Evolutionary conservation across 1,140 invertebrate genomes (phyloP), one percentile per base, ranked within the genome.

Genomic region (Neodiprion pinetum): DNA sequence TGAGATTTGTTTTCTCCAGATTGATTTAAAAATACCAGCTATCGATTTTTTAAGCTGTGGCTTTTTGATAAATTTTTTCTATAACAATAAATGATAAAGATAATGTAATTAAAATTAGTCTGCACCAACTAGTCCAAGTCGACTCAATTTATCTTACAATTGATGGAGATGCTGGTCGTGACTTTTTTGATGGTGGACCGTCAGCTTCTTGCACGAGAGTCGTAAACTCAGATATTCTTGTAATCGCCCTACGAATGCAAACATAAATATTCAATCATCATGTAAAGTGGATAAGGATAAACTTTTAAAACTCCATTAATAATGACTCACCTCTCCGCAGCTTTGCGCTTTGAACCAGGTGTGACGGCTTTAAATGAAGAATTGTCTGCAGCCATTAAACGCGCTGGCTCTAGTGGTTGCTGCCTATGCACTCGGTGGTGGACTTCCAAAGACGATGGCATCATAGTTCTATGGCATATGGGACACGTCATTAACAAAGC

Each of bases 401-500:
- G 21, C 74, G 71, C 61, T 70, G 67, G 28, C 23, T 72, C 78
- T n/a, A 77, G 28, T 73, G 82, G 78, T 48, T 74, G 5, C 72
- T 87, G 82, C 7, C 77, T 76, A 49, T 87, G 84, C 1, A 74
- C 67, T 75, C 87, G 86, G 77, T 89, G 85, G 73, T 93, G 92
- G 73, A 89, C 87, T 73, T 85, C 85, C 77, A 92, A 83, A 72
- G 92, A 93, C 40, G 90, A 88, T 28, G 91, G 91, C 81, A 92
- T 88, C 80, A 92, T 89, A 76, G 86, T 83, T 68, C 85, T 84
- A 1, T 86, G 77, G 78, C 93, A 94, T 67, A 91, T 80, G 0
- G 89, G 80, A 81, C 93, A 93, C 48, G 81, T 75, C 7, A 86
- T 82, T 82, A 90, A 88, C 23, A 90, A 83, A 28, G 85, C 82